These are phyloP conservation scores for Cebidichthys violaceus DNA, from an alignment of 2,113 vertebrate genomes.

Conservation along the genomic window DNA sequence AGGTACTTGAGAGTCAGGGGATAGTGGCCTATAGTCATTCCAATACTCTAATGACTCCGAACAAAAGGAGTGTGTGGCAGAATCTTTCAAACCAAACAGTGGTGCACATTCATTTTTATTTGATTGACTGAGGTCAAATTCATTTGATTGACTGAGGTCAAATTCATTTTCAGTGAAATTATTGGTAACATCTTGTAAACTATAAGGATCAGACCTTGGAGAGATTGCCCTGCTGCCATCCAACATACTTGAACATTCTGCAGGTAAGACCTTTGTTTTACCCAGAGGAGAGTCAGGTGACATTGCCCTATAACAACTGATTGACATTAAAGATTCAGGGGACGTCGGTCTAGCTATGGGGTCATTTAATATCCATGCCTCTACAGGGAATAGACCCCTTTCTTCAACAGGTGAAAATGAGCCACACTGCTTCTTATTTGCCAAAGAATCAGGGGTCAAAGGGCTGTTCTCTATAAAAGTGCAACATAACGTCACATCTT, in stretches of 20 bases:
- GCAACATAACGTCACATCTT: conserved; percentile 25
- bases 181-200: conserved; percentile 25
- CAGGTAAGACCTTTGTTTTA: conserved; percentile 12
- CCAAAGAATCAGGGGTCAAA: conserved; percentile 38
- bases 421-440: conserved; percentile 21
- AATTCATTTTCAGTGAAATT: conserved; percentile 27
- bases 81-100: background rate
- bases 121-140: background rate
- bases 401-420: conserved; percentile 44
- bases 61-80: background rate
- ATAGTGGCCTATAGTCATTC: background rate
- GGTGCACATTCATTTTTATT: background rate
- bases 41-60: conserved; percentile 23
- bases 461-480: conserved; percentile 14
- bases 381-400: conserved; percentile 1
- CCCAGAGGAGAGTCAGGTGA: conserved; percentile 66
- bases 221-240: conserved; percentile 29
- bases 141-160: conserved; percentile 7
- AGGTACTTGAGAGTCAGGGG: conserved; percentile 14
- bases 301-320: conserved; percentile 70
- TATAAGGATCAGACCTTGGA: conserved; percentile 28
- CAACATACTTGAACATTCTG: conserved; percentile 26
- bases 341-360: conserved; percentile 51
- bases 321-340: conserved; percentile 75
- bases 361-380: conserved; percentile 42